Conservation (phyloP, 2,113 vertebrate genomes). For the Pan troglodytes region NHGRI_mPanTro3-v2.1_pri NC_072408.2:75374501-75375000, state of each 20-base stretch:
- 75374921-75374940: neutral
- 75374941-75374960: too few relatives aligned
- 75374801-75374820: neutral
- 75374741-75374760: neutral
- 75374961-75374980: too few relatives aligned
- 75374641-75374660: too few relatives aligned
- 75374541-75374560: too few relatives aligned
- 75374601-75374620: too few relatives aligned
- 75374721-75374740: neutral
- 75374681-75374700: neutral
- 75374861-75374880: neutral
- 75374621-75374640: too few relatives aligned
- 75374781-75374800: neutral
- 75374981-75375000: too few relatives aligned
- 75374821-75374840: neutral
- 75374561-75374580: too few relatives aligned
- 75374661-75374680: too few relatives aligned
- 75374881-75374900: neutral
- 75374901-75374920: neutral
- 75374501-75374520: too few relatives aligned
- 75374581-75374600: too few relatives aligned
- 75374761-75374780: neutral
- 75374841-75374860: neutral
- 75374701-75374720: neutral
- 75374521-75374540: too few relatives aligned